Base-by-base conservation (phyloP, 2,888 invertebrate genomes). In the Odontomyia ornata region DNA sequence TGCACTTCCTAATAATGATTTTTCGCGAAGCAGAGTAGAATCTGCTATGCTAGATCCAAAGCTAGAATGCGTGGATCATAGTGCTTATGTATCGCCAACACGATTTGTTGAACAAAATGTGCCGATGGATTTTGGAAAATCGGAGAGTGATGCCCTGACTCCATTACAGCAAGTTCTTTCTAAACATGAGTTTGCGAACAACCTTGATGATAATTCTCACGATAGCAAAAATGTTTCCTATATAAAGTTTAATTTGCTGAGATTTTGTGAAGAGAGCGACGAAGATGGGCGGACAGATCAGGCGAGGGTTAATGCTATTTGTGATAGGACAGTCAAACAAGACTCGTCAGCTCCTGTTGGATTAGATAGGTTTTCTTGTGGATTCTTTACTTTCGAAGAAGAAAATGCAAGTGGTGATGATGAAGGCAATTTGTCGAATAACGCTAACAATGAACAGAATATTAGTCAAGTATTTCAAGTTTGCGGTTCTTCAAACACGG, bases 171-270 rank as follows among this genome's bases (percentile, higher is more conserved):
- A 4, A 52, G 52, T 15, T 18, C 18, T 52, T 4, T 18, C 52
- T 15, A 52, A 52, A 52, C 15, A 52, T 23, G 73, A 73, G 15
- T 15, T 60, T 21, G 57, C 57, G 15, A 73, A 73, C 25, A 73
- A 73, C n/a, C 60, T 73, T 13, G 60, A 73, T 27, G 36, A 73
- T 23, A 36, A 60, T n/a, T 18, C 60, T 18, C 60, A 73, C 5
- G 73, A 9, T 1, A 60, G 7, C 23, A 73, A 73, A n/a, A 73
- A 73, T 1, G 57, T 60, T 15, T 60, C 73, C 5, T 57, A 57
- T 15, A 73, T 73, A 0, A 73, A 73, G 18, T 23, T 73, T 1
- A 72, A 72, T 30, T 27, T 72, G 56, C 11, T 72, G 28, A 2
- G 25, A 4, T 28, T 56, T 7, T 18, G 46, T n/a, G 73, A 73